Evolutionary conservation across 2,113 vertebrate genomes (phyloP), one percentile per base, ranked within the genome.

Genomic region (Ginglymostoma cirratum): DNA sequence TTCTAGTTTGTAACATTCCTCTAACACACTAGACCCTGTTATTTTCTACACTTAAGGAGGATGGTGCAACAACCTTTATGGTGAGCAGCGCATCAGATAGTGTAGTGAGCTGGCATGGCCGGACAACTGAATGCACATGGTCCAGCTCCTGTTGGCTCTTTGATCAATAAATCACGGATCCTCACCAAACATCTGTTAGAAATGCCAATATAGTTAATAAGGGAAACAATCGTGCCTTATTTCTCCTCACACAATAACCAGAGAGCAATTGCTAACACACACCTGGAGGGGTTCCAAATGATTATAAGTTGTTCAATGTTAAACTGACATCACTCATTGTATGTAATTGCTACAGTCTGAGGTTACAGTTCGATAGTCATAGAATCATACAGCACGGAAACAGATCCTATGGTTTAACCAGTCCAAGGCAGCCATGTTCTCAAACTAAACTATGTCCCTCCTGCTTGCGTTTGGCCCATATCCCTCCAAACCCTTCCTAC

Each of bases 91-190:
- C 6, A 8, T 55, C 55, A 55, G 55, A 5, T 55, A 55, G 55
- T 8, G 8, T 55, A 55, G 55, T 7, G 55, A 55, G 5, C 55
- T 5, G 55, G 4, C 55, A 55, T 55, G 55, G 55, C 8, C 55
- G 5, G 5, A 55, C 55, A 55, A 6, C 8, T 8, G 55, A 55
- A 6, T 55, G 8, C 69, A 72, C 45, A 72, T 95, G 23, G 24
- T 0, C 67, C 6, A 34, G 34, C 7, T 66, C 19, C 19, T 67
- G n/a, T 66, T 67, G 89, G 69, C 45, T 48, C 94, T 34, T 45
- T 72, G 14, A 76, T 52, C 94, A 95, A 95, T 95, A 95, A 76
- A 95, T 95, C 94, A 95, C 27, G 24, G 27, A 42, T 27, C 23
- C 38, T 42, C 1, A 48, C 27, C 30, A 48, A 14, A 48, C 34